Evolutionary conservation across 1,140 invertebrate species (phyloP).

Genomic region (Halictus rubicundus): DNA sequence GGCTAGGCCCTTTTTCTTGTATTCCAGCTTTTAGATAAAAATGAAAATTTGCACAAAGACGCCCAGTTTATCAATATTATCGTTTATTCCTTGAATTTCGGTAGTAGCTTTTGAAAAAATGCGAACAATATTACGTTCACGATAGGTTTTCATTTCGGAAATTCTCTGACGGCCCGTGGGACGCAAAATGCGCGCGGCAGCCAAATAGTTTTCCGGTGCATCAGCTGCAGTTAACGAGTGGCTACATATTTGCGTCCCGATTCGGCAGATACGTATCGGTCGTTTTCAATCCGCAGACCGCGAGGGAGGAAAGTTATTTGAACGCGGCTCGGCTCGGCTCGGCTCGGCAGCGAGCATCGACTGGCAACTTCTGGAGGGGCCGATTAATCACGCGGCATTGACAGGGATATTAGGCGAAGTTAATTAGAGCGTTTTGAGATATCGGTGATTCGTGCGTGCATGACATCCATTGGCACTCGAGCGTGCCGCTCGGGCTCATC

Average conservation of each 20-base stretch:
- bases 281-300: slow-evolving; percentile 12
- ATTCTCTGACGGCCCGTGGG: too few relatives aligned
- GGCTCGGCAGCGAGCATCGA: background rate
- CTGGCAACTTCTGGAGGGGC: background rate
- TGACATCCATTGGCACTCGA: background rate
- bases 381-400: slow-evolving; percentile 24
- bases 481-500: too few relatives aligned
- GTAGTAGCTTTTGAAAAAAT: too few relatives aligned
- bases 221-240: background rate
- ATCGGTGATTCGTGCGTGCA: background rate
- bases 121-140: too few relatives aligned
- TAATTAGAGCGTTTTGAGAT: slow-evolving; percentile 23
- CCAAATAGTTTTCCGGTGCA: background rate
- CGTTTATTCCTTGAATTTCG: too few relatives aligned
- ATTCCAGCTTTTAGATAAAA: too few relatives aligned
- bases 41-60: too few relatives aligned
- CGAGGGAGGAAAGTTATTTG: slow-evolving; percentile 4
- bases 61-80: too few relatives aligned
- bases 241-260: background rate
- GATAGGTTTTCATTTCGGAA: too few relatives aligned
- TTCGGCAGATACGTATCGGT: background rate
- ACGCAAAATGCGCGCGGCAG: too few relatives aligned
- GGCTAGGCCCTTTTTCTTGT: too few relatives aligned
- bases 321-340: background rate
- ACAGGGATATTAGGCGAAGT: slow-evolving; percentile 10